These are phyloP conservation scores for Odocoileus virginianus DNA, from an alignment of 2,113 vertebrate species.

Conservation along the genomic window DNA sequence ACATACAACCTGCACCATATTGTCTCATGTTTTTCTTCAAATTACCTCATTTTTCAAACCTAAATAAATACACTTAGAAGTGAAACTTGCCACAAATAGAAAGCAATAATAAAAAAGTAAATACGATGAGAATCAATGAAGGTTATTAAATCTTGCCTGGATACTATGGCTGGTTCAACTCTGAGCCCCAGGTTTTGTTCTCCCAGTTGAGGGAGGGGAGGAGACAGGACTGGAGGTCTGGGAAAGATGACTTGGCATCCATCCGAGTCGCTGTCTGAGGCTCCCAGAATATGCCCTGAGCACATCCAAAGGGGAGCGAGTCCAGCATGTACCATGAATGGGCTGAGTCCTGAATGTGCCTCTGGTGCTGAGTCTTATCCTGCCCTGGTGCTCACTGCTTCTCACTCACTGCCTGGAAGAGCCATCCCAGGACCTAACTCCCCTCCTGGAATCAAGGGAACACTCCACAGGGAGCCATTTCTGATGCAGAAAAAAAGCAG, in stretches of 20 bases:
- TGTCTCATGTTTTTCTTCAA: background rate
- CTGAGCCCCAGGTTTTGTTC: background rate
- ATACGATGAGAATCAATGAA: background rate
- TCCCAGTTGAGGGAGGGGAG: background rate
- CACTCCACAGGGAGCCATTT: background rate
- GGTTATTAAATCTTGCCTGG: background rate
- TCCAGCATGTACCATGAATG: rapidly evolving
- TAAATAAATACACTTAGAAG: background rate
- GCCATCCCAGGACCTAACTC: background rate
- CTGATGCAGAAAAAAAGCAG: background rate
- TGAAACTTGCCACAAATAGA: background rate
- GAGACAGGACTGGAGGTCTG: background rate
- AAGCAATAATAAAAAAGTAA: background rate
- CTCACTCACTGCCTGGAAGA: background rate
- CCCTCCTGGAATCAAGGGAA: background rate
- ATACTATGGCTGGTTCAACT: no score
- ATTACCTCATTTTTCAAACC: background rate
- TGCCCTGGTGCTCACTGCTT: background rate
- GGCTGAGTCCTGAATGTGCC: background rate
- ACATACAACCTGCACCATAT: background rate
- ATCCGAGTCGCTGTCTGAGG: rapidly evolving
- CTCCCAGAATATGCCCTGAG: background rate
- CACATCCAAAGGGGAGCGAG: background rate
- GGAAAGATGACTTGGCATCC: background rate
- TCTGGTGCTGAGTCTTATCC: rapidly evolving